Percentiles rank a stretch among this genome's conserved stretches.
phyloP scores from a whole-genome alignment of 2,113 vertebrate species.

The Picathartes gymnocephalus region DNA sequence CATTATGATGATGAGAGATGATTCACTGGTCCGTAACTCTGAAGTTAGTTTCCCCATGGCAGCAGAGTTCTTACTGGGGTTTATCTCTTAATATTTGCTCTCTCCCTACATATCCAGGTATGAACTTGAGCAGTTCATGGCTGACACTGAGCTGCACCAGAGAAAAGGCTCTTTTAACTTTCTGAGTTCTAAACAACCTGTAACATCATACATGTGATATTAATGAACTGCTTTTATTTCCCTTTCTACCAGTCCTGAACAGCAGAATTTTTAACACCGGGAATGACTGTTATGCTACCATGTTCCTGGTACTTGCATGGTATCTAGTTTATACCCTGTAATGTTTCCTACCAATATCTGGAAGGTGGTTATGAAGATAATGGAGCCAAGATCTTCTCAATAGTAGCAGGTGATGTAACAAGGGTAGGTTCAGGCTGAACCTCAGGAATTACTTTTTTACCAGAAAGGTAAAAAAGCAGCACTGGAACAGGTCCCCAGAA shows the following conservation, averaged over 20 bases:
- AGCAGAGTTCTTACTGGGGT: background rate
- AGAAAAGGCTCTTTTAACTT: background rate
- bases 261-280: background rate
- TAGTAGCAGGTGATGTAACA: background rate
- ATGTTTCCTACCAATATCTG: background rate
- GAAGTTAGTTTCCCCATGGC: background rate
- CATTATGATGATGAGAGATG: background rate
- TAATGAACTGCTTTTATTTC: background rate
- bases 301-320: background rate
- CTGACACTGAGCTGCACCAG: background rate
- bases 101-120: background rate
- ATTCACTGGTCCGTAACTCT: background rate
- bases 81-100: background rate
- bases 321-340: background rate
- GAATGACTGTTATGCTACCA: background rate
- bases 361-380: background rate
- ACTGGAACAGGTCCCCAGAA: background rate
- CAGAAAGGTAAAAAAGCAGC: background rate
- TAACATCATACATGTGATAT: background rate
- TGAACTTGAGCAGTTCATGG: background rate
- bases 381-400: background rate
- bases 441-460: background rate
- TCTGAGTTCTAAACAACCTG: background rate
- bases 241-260: background rate
- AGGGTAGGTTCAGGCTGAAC: background rate